Percentiles rank a stretch among this genome's conserved stretches.
Evolutionary conservation across 2,113 vertebrate genomes (phyloP).

Genomic region (Cacatua alba): DNA sequence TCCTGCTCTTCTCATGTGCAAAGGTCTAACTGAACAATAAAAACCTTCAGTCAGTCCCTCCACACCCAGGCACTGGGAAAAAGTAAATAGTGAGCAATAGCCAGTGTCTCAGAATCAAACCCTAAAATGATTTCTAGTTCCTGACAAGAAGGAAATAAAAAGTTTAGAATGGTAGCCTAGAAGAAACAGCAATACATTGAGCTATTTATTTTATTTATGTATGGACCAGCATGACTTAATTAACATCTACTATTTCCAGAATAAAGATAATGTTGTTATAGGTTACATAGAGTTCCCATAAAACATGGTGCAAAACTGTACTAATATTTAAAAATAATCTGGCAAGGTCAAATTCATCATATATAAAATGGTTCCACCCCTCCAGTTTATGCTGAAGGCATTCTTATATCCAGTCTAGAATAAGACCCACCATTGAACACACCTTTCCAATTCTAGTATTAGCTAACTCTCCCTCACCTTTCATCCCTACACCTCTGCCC

Average conservation of each 20-base stretch:
- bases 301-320: neutral
- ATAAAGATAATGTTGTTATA: neutral
- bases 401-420: neutral
- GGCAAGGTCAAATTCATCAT: neutral
- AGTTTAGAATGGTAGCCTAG: neutral
- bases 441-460: neutral
- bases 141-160: neutral
- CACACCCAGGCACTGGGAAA: neutral
- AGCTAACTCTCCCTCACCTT: neutral
- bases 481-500: accelerated
- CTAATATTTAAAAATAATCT: neutral
- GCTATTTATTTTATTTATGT: neutral
- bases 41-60: conserved; percentile 34
- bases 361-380: neutral
- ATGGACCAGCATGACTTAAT: neutral
- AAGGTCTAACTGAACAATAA: conserved; percentile 33
- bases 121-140: neutral
- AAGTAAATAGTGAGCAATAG: neutral
- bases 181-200: neutral
- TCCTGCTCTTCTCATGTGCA: conserved; percentile 10
- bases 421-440: neutral
- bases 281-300: neutral
- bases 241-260: neutral
- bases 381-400: neutral
- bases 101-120: neutral